Evolutionary conservation across 2,113 vertebrate genomes (phyloP).

Genomic region (Xenopus borealis): DNA sequence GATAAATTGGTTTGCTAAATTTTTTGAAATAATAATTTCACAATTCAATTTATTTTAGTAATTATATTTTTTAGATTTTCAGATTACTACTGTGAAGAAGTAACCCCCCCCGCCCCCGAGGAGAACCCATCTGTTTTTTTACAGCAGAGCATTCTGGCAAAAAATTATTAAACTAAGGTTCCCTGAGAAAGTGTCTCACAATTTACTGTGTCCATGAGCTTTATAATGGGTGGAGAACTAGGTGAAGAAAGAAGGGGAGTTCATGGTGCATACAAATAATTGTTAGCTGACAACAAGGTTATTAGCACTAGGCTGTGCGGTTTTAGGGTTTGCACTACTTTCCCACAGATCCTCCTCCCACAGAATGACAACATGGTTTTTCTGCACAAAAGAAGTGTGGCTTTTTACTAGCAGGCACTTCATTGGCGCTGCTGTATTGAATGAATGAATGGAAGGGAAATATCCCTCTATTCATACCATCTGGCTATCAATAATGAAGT

Average conservation of each 20-base stretch:
- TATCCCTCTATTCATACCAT: conserved; percentile 72
- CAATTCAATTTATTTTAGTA: too few relatives aligned
- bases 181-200: not conserved
- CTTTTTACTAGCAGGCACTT: conserved; percentile 58
- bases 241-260: conserved; percentile 41
- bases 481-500: conserved; percentile 68
- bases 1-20: too few relatives aligned
- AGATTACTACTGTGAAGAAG: too few relatives aligned
- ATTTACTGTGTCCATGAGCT: not conserved
- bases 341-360: conserved; percentile 65
- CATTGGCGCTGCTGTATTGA: conserved; percentile 67
- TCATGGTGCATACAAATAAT: conserved; percentile 46
- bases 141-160: not conserved
- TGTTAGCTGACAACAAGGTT: conserved; percentile 51
- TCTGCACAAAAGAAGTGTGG: conserved; percentile 67
- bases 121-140: conserved; percentile 7
- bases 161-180: not conserved
- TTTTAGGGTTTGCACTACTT: conserved; percentile 51
- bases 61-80: too few relatives aligned
- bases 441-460: conserved; percentile 64
- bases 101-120: too few relatives aligned
- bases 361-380: conserved; percentile 54
- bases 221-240: conserved; percentile 2
- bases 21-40: too few relatives aligned
- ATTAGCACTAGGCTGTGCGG: conserved; percentile 58